These are phyloP conservation scores for Ciconia boyciana DNA, from an alignment of 2,113 vertebrate genomes.

Conservation along the genomic window DNA sequence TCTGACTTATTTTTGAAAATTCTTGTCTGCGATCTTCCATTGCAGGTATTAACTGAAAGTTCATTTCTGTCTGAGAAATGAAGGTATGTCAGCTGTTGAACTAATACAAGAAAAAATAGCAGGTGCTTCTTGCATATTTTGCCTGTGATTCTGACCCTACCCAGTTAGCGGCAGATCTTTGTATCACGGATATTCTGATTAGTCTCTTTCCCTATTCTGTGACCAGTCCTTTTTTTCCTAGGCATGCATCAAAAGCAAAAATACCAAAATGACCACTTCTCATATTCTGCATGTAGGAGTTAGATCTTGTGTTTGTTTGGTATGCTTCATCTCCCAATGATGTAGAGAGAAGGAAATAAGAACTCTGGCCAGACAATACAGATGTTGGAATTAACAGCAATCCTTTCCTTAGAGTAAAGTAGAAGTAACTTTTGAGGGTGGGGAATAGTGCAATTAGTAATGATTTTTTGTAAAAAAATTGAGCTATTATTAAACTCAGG, in stretches of 20 bases:
- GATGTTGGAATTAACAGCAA: neutral
- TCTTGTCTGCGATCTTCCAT: neutral
- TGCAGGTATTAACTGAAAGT: neutral
- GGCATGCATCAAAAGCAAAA: neutral
- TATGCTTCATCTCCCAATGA: neutral
- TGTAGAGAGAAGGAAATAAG: neutral
- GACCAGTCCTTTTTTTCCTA: neutral
- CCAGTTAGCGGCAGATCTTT: neutral
- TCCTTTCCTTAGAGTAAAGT: neutral
- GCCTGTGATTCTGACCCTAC: neutral
- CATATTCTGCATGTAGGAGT: neutral
- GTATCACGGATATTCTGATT: neutral
- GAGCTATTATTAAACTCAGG: neutral
- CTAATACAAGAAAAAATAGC: neutral
- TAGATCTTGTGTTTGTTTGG: neutral
- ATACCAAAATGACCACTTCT: neutral
- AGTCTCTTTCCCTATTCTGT: neutral
- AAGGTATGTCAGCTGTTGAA: neutral
- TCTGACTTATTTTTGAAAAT: neutral
- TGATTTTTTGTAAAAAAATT: neutral
- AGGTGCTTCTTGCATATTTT: neutral
- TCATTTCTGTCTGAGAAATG: neutral
- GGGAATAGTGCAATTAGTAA: neutral
- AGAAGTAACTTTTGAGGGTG: neutral
- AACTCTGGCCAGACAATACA: neutral